Evolutionary conservation across 1,140 invertebrate species (phyloP).

Genomic region (Drosophila orena): DNA sequence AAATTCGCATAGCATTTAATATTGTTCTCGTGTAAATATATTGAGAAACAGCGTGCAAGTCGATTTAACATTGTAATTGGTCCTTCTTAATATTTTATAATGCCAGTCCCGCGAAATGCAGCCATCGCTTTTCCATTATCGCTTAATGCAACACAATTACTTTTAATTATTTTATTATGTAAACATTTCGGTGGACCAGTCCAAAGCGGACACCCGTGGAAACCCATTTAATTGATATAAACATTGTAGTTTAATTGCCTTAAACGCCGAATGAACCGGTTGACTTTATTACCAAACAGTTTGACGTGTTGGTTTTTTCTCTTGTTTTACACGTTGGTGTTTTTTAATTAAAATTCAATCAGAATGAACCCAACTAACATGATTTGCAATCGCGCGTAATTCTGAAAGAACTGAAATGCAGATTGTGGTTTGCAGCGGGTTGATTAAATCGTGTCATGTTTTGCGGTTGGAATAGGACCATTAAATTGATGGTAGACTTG

Average conservation of each 20-base stretch:
- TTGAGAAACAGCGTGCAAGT: neutral
- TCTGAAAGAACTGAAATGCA: slow-evolving; percentile 4
- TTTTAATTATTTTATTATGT: slow-evolving; percentile 68
- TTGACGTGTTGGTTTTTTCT: slow-evolving; percentile 32
- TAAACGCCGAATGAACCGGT: slow-evolving; percentile 60
- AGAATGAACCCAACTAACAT: slow-evolving; percentile 3
- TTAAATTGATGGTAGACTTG: neutral
- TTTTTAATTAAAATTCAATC: slow-evolving; percentile 66
- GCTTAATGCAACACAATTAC: slow-evolving; percentile 53
- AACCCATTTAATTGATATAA: slow-evolving; percentile 54
- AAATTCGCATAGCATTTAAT: too few species aligned
- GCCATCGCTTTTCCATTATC: slow-evolving; percentile 20
- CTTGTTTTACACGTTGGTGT: slow-evolving; percentile 14
- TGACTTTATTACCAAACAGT: slow-evolving; percentile 68
- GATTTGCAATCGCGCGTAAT: slow-evolving; percentile 8
- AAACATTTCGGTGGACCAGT: slow-evolving; percentile 38
- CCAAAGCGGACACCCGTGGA: slow-evolving; percentile 5
- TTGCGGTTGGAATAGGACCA: neutral
- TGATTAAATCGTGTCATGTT: slow-evolving; percentile 11
- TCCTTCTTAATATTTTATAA: neutral
- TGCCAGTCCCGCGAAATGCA: slow-evolving; percentile 11
- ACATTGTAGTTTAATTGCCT: slow-evolving; percentile 66
- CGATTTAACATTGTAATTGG: slow-evolving; percentile 11
- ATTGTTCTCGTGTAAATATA: neutral
- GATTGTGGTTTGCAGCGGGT: slow-evolving; percentile 11